phyloP scores from a whole-genome alignment of 2,113 vertebrate species.

The Barnardius zonarius region DNA sequence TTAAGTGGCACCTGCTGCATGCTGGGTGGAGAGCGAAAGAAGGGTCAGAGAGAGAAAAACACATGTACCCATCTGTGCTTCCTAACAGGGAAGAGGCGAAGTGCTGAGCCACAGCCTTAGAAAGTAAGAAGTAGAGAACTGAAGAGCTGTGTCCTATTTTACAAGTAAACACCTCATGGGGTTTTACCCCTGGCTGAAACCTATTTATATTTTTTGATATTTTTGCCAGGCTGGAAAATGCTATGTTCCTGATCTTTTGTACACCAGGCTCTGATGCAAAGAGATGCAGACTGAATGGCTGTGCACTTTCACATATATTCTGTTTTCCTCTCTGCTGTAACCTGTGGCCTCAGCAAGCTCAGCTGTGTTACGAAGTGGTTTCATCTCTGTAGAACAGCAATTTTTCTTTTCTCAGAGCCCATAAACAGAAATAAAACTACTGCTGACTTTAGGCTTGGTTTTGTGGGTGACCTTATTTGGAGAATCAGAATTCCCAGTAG shows the following conservation, averaged over 20 bases:
- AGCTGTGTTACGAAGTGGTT: background rate
- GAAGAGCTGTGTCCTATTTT: background rate
- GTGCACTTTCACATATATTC: background rate
- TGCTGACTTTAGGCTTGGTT: background rate
- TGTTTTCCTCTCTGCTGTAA: background rate
- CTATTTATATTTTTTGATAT: background rate
- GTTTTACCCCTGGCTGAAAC: background rate
- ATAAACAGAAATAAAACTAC: conserved; percentile 1
- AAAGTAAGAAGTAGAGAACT: background rate
- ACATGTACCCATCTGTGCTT: fast-evolving
- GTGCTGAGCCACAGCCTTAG: background rate
- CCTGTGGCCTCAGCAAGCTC: background rate
- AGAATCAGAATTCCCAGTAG: background rate
- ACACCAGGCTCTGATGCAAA: background rate
- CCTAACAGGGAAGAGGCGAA: background rate
- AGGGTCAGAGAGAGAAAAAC: background rate
- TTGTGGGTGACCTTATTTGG: background rate
- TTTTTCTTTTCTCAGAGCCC: background rate
- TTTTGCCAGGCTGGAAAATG: background rate
- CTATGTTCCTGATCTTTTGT: background rate
- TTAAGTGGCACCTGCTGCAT: background rate
- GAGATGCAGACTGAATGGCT: background rate
- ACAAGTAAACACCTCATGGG: background rate
- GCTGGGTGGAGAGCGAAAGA: background rate
- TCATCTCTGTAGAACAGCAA: background rate